These are phyloP conservation scores for Apolygus lucorum DNA, from an alignment of 1,140 invertebrate genomes.

Conservation along the genomic window DNA sequence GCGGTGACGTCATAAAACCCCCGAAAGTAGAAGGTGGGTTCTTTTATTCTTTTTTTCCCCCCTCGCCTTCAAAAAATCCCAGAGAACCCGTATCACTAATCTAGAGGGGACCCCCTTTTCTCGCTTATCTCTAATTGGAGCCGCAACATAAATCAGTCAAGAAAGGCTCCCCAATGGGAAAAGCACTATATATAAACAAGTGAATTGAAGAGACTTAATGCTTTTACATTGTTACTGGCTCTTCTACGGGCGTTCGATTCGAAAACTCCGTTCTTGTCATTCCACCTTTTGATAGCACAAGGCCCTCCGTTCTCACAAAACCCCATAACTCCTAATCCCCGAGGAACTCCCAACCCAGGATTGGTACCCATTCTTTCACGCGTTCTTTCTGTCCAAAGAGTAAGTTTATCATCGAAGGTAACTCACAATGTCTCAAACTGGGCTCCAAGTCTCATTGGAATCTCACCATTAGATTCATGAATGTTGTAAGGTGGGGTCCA, in stretches of 20 bases:
- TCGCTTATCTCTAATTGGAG: conserved; percentile 18
- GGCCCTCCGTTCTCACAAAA: background rate
- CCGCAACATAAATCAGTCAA: conserved; percentile 19
- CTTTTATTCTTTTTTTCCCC: background rate
- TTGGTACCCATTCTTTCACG: no score
- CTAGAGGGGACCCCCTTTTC: conserved; percentile 14
- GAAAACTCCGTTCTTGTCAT: background rate
- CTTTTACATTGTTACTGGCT: background rate
- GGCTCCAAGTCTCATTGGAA: no score
- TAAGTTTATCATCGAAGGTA: no score
- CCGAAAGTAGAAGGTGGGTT: conserved; percentile 12
- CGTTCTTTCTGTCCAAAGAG: no score
- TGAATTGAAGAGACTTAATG: conserved; percentile 10
- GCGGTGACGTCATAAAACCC: conserved; percentile 17
- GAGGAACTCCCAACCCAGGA: no score
- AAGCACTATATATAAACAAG: conserved; percentile 16
- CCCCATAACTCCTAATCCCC: background rate
- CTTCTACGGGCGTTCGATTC: background rate
- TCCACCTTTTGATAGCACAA: background rate
- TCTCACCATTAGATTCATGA: no score
- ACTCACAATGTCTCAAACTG: no score
- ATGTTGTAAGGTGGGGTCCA: no score
- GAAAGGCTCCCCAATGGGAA: background rate
- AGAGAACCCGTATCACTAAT: conserved; percentile 19
- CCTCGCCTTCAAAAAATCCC: conserved; percentile 1